Base-by-base conservation (phyloP, 2,888 invertebrate genomes). In the Meiosimyza decipiens region DNA sequence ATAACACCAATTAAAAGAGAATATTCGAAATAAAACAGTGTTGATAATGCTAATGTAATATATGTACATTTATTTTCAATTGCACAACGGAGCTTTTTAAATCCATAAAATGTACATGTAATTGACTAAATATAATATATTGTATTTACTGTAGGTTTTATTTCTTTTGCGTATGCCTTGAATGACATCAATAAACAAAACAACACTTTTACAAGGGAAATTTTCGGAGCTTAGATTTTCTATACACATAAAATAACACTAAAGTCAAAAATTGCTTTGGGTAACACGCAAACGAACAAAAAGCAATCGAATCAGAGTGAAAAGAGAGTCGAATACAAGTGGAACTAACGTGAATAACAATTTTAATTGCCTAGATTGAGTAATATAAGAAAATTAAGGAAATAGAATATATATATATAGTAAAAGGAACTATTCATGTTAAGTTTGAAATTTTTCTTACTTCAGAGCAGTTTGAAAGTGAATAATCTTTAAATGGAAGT, bases 251-350 rank as follows among this genome's bases (percentile, higher is more conserved):
- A 40, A 16, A 12, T 22, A 7, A 62, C 12, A 16, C 47, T 28
- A 22, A 33, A 64, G 64, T 16, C 16, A 49, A 64, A 64, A 9
- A 51, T 66, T 40, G 40, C 55, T 54, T 15, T 16, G 22, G 28
- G 28, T 28, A 7, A 55, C 60, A 67, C 57, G 40, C 55, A 13
- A 40, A 28, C 49, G 16, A 68, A 28, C 54, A 55, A 54, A 22
- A 28, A 66, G 47, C 49, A 55, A 57, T 59, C 40, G 68, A 68
- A 52, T 57, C 68, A 68, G 68, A 68, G 68, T 68, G 66, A 66
- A 66, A 54, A 66, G 66, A 54, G 68, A 68, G 68, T 50, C 68
- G 68, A 68, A 47, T 55, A 49, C 57, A 68, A 68, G 50, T 13
- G 59, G 68, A 59, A 50, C 57, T 13, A 33, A 40, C 28, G 18